Percentiles rank a stretch among this genome's conserved stretches.
phyloP scores from a whole-genome alignment of 2,888 invertebrate species.

The Pseudanteris insignis region DNA sequence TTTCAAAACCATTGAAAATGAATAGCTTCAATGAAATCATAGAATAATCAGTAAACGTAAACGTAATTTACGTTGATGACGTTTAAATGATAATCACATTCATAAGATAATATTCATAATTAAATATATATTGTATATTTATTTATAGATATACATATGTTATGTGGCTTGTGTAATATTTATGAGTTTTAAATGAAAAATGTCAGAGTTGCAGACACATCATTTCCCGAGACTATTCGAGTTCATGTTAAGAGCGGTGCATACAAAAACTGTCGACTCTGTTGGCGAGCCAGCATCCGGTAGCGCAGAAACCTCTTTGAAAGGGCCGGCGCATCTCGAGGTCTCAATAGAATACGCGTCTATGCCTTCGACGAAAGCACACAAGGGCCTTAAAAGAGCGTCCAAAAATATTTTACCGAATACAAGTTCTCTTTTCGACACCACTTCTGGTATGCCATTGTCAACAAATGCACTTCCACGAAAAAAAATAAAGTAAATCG shows the following conservation, averaged over 20 bases:
- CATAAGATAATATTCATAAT: too few relatives aligned
- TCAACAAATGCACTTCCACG: conserved; percentile 14
- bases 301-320: conserved; percentile 45
- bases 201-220: too few relatives aligned
- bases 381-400: conserved; percentile 16
- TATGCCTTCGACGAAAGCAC: conserved; percentile 20
- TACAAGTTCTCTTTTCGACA: conserved; percentile 8
- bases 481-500: conserved; percentile 9
- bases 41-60: too few relatives aligned
- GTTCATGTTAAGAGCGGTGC: conserved; percentile 44
- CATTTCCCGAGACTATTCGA: conserved; percentile 30
- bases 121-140: too few relatives aligned
- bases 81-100: too few relatives aligned
- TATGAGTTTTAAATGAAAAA: too few relatives aligned
- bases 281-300: conserved; percentile 48
- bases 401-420: conserved; percentile 24
- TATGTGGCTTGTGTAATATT: too few relatives aligned
- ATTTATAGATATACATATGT: too few relatives aligned
- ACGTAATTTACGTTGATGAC: too few relatives aligned
- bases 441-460: conserved; percentile 19
- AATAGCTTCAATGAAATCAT: too few relatives aligned
- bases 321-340: conserved; percentile 32
- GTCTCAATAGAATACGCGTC: conserved; percentile 33
- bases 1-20: too few relatives aligned
- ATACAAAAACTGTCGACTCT: conserved; percentile 50